These are phyloP conservation scores for Corythaeola cristata DNA, from an alignment of 2,113 vertebrate species.

Conservation along the genomic window DNA sequence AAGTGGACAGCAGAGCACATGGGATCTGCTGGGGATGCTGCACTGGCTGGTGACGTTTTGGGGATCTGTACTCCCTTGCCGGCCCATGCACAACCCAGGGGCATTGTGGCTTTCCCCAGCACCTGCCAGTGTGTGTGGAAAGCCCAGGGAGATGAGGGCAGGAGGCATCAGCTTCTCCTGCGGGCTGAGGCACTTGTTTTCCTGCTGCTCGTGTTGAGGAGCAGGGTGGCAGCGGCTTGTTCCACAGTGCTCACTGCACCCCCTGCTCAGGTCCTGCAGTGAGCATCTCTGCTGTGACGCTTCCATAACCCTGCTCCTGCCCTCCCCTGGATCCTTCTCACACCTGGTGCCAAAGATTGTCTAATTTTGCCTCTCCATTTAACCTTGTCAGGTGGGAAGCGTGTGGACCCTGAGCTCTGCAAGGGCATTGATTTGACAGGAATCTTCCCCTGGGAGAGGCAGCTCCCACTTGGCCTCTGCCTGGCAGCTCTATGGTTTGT, in stretches of 20 bases:
- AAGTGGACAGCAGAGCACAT: not conserved
- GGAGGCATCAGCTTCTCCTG: not conserved
- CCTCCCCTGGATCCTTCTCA: not conserved
- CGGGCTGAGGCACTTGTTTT: not conserved
- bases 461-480: not conserved
- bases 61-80: not conserved
- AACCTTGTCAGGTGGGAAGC: not conserved
- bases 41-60: not conserved
- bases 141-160: rapidly evolving
- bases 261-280: not conserved
- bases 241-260: not conserved
- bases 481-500: not conserved
- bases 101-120: not conserved
- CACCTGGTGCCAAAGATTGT: not conserved
- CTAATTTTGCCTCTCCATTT: not conserved
- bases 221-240: not conserved
- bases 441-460: not conserved
- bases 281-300: rapidly evolving
- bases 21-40: not conserved
- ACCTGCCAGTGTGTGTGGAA: not conserved
- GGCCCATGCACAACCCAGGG: not conserved
- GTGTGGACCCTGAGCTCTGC: not conserved
- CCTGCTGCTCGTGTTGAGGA: not conserved
- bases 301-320: not conserved
- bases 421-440: not conserved